Evolutionary conservation across 2,113 vertebrate genomes (phyloP).

Genomic region (Notarius quadriscutis): DNA sequence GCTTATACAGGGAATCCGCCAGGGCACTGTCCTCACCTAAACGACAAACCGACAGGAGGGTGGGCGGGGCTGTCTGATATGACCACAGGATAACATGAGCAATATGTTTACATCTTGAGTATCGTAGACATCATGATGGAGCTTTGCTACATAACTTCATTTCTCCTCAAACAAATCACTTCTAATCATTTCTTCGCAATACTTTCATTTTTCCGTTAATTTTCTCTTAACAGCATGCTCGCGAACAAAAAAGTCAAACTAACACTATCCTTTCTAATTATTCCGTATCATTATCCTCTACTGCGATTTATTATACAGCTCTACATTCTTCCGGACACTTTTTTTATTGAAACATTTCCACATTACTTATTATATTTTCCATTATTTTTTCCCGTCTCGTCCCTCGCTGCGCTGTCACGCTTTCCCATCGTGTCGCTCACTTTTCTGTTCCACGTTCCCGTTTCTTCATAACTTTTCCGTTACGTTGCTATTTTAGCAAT

Average conservation of each 20-base stretch:
- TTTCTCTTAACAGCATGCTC: no score
- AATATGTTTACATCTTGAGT: not conserved
- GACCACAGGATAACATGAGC: not conserved
- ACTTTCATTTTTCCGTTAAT: no score
- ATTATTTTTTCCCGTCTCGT: not conserved
- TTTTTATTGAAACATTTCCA: no score
- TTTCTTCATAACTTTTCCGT: no score
- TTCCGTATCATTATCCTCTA: not conserved
- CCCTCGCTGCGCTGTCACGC: no score
- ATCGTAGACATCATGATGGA: not conserved
- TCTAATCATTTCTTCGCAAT: not conserved
- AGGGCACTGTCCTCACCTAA: conserved; percentile 70
- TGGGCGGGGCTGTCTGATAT: not conserved
- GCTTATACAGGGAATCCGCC: conserved; percentile 68
- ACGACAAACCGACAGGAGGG: not conserved
- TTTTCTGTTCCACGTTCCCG: no score
- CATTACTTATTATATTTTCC: not conserved
- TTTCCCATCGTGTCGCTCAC: no score
- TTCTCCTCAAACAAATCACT: not conserved
- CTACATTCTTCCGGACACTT: not conserved
- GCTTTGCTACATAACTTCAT: no score
- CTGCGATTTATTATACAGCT: not conserved
- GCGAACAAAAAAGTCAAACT: no score
- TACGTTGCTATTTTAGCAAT: no score
- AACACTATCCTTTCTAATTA: no score